Percentiles rank a stretch among this genome's conserved stretches.
phyloP scores from a whole-genome alignment of 2,113 vertebrate genomes.

The Tapirus terrestris region DNA sequence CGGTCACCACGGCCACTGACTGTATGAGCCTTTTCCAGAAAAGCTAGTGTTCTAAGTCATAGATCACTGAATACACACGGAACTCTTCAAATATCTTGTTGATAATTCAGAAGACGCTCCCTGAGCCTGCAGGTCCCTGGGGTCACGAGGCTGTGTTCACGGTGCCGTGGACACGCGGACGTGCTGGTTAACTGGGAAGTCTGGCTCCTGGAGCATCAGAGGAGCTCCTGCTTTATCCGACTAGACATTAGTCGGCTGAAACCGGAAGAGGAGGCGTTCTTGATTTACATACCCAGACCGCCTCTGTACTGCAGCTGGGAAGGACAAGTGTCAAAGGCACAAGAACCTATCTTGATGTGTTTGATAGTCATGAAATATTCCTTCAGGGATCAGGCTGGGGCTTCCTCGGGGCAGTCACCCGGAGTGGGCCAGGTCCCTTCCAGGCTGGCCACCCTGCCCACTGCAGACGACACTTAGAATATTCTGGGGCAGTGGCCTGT shows the following conservation, averaged over 20 bases:
- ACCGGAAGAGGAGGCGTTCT: not conserved
- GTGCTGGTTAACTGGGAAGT: not conserved
- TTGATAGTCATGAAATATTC: not conserved
- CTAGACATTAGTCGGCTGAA: not conserved
- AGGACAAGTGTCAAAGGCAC: not conserved
- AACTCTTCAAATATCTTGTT: not conserved
- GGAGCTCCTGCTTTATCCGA: not conserved
- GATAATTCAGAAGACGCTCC: not conserved
- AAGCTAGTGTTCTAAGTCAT: not conserved
- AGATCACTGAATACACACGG: not conserved
- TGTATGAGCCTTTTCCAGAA: too few species aligned
- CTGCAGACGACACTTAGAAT: not conserved
- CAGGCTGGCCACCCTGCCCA: not conserved
- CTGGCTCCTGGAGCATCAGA: not conserved
- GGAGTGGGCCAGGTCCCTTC: not conserved
- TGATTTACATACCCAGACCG: not conserved
- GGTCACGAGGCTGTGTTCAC: fast-evolving
- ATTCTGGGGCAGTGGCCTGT: not conserved
- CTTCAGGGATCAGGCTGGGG: not conserved
- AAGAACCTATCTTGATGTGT: not conserved
- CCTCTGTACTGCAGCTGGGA: not conserved
- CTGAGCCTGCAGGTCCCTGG: not conserved
- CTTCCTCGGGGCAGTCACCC: not conserved
- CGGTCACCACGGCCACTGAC: too few species aligned
- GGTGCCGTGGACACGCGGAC: fast-evolving